Percentiles rank a stretch among this genome's conserved stretches.
These are phyloP conservation scores for Germaria angustata DNA, from an alignment of 2,888 invertebrate species.

Conservation along the genomic window DNA sequence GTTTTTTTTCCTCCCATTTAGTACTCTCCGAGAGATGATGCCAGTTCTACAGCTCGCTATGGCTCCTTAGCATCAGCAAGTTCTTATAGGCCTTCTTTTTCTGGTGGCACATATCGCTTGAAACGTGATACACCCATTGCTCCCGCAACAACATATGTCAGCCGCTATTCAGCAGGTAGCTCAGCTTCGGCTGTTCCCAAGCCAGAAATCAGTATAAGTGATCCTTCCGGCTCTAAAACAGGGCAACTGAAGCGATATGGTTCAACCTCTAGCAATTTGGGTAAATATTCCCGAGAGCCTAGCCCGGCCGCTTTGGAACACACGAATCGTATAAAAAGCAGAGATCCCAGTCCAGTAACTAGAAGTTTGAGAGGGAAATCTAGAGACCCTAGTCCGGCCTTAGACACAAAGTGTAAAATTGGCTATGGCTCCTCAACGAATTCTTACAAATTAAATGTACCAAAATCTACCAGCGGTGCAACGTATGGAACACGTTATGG, in stretches of 20 bases:
- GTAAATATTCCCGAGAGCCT: constrained; percentile 78
- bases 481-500: constrained; percentile 69
- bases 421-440: constrained; percentile 66
- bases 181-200: constrained; percentile 64
- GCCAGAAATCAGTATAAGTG: constrained; percentile 70
- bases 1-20: constrained; percentile 64
- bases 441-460: constrained; percentile 71
- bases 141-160: constrained; percentile 73
- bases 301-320: constrained; percentile 77
- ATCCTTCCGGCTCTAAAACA: constrained; percentile 60
- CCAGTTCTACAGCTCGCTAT: constrained; percentile 73
- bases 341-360: constrained; percentile 82
- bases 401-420: constrained; percentile 75
- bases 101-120: constrained; percentile 79
- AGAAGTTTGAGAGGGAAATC: constrained; percentile 77
- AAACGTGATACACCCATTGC: constrained; percentile 76
- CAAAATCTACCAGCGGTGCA: constrained; percentile 66
- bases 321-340: constrained; percentile 78
- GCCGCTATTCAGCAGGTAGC: constrained; percentile 72
- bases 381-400: constrained; percentile 81
- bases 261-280: constrained; percentile 70
- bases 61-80: constrained; percentile 76
- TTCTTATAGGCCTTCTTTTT: constrained; percentile 79
- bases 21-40: constrained; percentile 77
- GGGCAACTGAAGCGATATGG: constrained; percentile 73